Evolutionary conservation across 2,113 vertebrate genomes (phyloP), one percentile per base, ranked within the genome.

Genomic region (Vulpes vulpes): DNA sequence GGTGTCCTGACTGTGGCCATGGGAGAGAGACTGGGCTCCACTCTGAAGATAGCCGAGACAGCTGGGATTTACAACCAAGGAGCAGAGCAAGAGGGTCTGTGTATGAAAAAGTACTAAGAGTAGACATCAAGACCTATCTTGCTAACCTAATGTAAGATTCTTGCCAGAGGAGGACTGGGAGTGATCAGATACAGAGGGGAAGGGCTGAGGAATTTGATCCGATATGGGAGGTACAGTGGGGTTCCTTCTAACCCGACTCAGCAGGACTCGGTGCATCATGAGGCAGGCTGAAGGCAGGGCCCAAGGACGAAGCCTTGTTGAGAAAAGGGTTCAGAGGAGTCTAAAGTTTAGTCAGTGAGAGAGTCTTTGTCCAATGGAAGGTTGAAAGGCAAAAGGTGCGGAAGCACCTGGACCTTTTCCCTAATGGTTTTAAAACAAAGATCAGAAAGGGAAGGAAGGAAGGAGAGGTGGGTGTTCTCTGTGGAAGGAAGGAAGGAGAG

Each of bases 301-400:
- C 43, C 15, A 9, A 53, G 15, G 73, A 30, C 32, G 14, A 57
- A 43, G 38, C 53, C 43, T 57, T 0, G 0, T 10, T 1, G 15
- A 38, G 83, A 84, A 53, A n/a, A 83, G 30, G 11, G 12, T 64
- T n/a, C 62, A 27, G 55, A 91, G 12, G 27, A 20, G 10, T 22
- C 65, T 53, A 11, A 59, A 78, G 3, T 38, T 3, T 20, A n/a
- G 60, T 51, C 69, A 60, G 38, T 49, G 76, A 84, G 6, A 69
- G 1, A 53, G 30, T 35, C 30, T 32, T 38, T 23, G 35, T 71
- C 55, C 19, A 10, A 10, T 27, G 60, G 65, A 30, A 83, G 57
- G 43, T 1, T 38, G 14, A 32, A 81, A 67, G 53, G 59, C 35
- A 51, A 67, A 86, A 25, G 23, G 49, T 2, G 35, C 3, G 43